These are phyloP conservation scores for Dicerorhinus sumatrensis DNA, from an alignment of 2,113 vertebrate genomes.

Conservation along the genomic window DNA sequence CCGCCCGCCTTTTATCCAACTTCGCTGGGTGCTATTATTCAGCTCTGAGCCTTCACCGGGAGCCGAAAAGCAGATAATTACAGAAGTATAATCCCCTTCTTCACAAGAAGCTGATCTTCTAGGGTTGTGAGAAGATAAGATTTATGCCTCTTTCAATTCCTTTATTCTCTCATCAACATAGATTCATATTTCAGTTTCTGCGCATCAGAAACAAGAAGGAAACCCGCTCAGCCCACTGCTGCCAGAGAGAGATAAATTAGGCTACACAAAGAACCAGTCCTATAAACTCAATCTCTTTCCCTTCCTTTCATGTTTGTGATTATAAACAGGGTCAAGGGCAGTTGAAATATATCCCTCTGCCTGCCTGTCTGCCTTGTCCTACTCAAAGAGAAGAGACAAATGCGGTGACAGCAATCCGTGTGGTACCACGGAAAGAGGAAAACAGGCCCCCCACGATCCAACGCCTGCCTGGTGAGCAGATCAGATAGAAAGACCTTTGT, in stretches of 20 bases:
- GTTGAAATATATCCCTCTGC: constrained; percentile 73
- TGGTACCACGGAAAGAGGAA: not conserved
- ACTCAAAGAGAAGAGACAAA: constrained; percentile 6
- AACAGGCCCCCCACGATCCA: not conserved
- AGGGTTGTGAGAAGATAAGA: constrained; percentile 74
- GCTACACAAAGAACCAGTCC: constrained; percentile 71
- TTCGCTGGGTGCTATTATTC: constrained; percentile 51
- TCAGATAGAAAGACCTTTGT: constrained; percentile 19
- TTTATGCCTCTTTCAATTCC: constrained; percentile 79
- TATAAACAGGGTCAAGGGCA: constrained; percentile 80
- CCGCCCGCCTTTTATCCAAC: not conserved
- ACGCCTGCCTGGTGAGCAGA: not conserved
- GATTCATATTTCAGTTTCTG: constrained; percentile 83
- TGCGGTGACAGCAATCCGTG: rapidly evolving
- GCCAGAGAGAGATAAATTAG: constrained; percentile 80
- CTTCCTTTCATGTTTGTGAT: constrained; percentile 79
- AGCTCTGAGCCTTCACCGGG: not conserved
- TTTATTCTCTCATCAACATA: constrained; percentile 83
- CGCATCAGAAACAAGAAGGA: constrained; percentile 75
- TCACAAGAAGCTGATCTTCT: constrained; percentile 63
- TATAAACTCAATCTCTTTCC: constrained; percentile 71
- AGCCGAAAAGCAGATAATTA: constrained; percentile 80
- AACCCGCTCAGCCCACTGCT: constrained; percentile 67
- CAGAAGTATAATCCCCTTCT: constrained; percentile 69
- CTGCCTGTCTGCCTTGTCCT: constrained; percentile 28